phyloP scores from a whole-genome alignment of 2,113 vertebrate species.

The Spermophilus dauricus region DNA sequence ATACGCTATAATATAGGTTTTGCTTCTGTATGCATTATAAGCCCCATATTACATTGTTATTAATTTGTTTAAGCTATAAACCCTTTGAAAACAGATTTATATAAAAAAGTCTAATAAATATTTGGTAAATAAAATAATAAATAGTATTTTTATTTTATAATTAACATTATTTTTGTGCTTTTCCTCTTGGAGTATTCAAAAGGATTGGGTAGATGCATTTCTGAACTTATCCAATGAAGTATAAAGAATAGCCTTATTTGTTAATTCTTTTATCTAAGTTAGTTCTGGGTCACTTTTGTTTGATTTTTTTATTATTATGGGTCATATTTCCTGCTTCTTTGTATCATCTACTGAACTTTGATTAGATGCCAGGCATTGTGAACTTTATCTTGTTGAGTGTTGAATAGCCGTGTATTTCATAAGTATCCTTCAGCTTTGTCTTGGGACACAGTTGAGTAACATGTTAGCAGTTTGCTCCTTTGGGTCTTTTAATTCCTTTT shows the following conservation, averaged over 20 bases:
- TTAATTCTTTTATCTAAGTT: neutral
- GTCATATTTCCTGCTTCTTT: neutral
- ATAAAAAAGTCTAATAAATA: neutral
- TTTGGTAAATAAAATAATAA: neutral
- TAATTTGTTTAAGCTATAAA: neutral
- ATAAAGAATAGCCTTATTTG: neutral
- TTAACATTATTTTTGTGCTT: neutral
- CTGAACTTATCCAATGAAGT: neutral
- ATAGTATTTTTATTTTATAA: neutral
- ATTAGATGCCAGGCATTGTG: neutral
- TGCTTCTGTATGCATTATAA: neutral
- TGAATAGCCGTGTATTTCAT: neutral
- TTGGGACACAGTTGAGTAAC: neutral
- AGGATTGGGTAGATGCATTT: neutral
- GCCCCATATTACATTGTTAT: neutral
- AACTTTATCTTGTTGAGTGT: neutral
- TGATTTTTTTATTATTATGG: neutral
- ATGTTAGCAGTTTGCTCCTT: neutral
- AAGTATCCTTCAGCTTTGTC: neutral
- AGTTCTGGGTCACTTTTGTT: neutral
- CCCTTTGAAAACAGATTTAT: neutral
- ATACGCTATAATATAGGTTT: neutral
- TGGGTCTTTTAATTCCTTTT: neutral
- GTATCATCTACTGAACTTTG: neutral
- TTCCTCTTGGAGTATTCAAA: neutral